Evolutionary conservation across 2,797 vertebrate species (phyloP).

Genomic region (Leuciscus waleckii): DNA sequence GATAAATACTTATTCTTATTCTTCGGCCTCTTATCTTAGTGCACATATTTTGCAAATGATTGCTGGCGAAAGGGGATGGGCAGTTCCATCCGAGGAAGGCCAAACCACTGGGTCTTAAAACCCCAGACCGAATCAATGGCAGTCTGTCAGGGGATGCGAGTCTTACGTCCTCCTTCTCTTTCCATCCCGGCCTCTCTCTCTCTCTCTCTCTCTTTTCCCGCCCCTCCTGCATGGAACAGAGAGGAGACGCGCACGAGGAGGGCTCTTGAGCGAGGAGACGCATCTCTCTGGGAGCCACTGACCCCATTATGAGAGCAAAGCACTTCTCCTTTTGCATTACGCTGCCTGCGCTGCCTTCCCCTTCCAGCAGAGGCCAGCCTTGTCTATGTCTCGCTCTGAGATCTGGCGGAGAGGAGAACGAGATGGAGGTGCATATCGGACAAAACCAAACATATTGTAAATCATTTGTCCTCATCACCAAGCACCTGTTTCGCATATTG

Average conservation of each 20-base stretch:
- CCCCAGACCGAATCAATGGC: slow-evolving; percentile 52
- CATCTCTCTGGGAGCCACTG: slow-evolving; percentile 69
- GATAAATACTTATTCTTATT: slow-evolving; percentile 82
- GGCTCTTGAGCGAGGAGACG: slow-evolving; percentile 62
- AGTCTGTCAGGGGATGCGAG: slow-evolving; percentile 37
- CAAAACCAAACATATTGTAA: slow-evolving; percentile 51
- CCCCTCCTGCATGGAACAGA: slow-evolving; percentile 58
- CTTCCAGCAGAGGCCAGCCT: slow-evolving; percentile 87
- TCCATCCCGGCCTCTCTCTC: slow-evolving; percentile 33
- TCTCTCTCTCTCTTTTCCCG: slow-evolving; percentile 43
- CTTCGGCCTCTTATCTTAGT: slow-evolving; percentile 75
- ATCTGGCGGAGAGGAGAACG: neutral
- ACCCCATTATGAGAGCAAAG: slow-evolving; percentile 77
- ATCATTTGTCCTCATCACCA: slow-evolving; percentile 46
- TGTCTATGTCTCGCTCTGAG: slow-evolving; percentile 62
- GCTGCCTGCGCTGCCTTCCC: slow-evolving; percentile 66
- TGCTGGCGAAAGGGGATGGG: slow-evolving; percentile 54
- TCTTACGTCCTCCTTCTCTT: slow-evolving; percentile 41
- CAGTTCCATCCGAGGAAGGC: slow-evolving; percentile 46
- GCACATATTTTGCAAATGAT: slow-evolving; percentile 68
- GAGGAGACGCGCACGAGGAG: slow-evolving; percentile 51
- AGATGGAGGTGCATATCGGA: slow-evolving; percentile 44
- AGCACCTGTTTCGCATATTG: slow-evolving; percentile 42
- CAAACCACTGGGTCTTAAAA: slow-evolving; percentile 58
- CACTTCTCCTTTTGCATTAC: slow-evolving; percentile 42